phyloP scores from a whole-genome alignment of 2,888 invertebrate genomes.

The Spilarctia lutea region DNA sequence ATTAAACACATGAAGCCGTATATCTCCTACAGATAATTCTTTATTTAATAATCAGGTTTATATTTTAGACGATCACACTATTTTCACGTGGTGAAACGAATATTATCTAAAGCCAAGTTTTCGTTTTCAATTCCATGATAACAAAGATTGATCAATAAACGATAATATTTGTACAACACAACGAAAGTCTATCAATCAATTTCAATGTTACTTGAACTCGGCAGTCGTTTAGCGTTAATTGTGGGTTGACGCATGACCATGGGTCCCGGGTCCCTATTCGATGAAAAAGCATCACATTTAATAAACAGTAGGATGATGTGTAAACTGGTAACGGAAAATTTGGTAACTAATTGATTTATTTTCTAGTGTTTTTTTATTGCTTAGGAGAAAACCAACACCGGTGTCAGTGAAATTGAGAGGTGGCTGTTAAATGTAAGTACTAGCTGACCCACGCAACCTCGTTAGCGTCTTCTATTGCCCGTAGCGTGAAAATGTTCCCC shows the following conservation, averaged over 20 bases:
- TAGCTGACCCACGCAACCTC: too few relatives aligned
- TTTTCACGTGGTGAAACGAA: background rate
- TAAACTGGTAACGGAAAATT: slow-evolving; percentile 28
- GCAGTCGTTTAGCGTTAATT: slow-evolving; percentile 19
- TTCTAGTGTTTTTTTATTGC: background rate
- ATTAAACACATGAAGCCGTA: too few relatives aligned
- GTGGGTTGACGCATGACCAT: slow-evolving; percentile 23
- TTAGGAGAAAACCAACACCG: background rate
- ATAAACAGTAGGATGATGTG: slow-evolving; percentile 24
- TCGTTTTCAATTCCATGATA: slow-evolving; percentile 5
- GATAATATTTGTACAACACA: slow-evolving; percentile 4
- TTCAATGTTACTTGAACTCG: slow-evolving; percentile 18
- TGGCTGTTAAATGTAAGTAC: too few relatives aligned
- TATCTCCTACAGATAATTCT: too few relatives aligned
- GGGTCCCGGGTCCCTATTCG: background rate
- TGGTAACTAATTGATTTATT: background rate
- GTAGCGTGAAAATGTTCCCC: too few relatives aligned
- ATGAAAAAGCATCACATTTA: slow-evolving; percentile 39
- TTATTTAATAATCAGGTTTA: too few relatives aligned
- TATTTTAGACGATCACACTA: background rate
- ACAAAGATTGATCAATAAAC: slow-evolving; percentile 8
- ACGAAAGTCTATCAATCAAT: slow-evolving; percentile 11
- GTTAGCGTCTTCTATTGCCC: too few relatives aligned
- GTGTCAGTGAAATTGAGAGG: background rate
- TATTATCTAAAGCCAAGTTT: slow-evolving; percentile 2